Evolutionary conservation across 2,113 vertebrate genomes (phyloP).

Genomic region (Xenopus borealis): DNA sequence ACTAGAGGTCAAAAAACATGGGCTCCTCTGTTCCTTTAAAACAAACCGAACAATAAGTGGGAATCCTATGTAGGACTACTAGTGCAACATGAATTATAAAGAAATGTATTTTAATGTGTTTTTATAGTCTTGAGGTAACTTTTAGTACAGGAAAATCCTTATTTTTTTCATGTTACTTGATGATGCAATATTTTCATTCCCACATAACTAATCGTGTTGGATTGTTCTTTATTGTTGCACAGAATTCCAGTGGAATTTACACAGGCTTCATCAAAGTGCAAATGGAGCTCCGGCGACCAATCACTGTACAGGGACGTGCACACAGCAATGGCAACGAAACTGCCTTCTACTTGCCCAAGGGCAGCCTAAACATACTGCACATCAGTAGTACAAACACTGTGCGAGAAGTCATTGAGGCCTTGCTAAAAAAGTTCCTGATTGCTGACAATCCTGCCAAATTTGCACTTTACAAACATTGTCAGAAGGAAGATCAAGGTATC

Average conservation of each 20-base stretch:
- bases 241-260: conserved; percentile 79
- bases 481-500: conserved; percentile 89
- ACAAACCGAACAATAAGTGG: no score
- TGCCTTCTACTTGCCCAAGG: conserved; percentile 77
- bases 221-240: conserved; percentile 16
- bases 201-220: no score
- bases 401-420: conserved; percentile 85
- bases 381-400: conserved; percentile 93
- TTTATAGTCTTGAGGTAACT: no score
- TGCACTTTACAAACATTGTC: conserved; percentile 90
- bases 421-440: conserved; percentile 87
- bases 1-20: no score
- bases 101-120: no score
- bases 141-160: no score
- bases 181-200: no score
- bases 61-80: no score
- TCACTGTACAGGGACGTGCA: conserved; percentile 69
- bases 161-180: no score
- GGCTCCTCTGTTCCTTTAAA: no score
- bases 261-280: conserved; percentile 97
- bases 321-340: conserved; percentile 58
- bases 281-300: conserved; percentile 84
- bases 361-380: conserved; percentile 83
- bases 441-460: conserved; percentile 94
- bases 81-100: no score